phyloP scores from a whole-genome alignment of 2,888 invertebrate genomes.

The Pocota personata region DNA sequence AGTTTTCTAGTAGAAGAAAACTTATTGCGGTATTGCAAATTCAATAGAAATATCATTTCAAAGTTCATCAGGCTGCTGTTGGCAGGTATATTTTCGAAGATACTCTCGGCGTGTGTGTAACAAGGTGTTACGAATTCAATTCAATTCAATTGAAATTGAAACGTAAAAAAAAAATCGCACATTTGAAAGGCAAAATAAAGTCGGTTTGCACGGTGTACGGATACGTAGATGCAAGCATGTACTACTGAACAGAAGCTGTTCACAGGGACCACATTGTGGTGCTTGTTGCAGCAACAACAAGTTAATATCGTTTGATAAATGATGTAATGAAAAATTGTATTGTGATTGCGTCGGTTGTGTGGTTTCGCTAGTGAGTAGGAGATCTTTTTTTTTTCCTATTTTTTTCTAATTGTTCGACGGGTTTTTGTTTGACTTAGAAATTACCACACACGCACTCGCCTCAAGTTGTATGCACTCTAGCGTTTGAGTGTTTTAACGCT shows the following conservation, averaged over 20 bases:
- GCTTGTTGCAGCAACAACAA: constrained; percentile 10
- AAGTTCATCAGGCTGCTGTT: not conserved
- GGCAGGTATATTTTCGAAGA: not conserved
- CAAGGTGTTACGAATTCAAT: not conserved
- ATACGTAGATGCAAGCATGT: no score
- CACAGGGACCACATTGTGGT: not conserved
- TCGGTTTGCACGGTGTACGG: not conserved
- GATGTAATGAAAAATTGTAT: constrained; percentile 53
- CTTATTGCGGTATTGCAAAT: not conserved
- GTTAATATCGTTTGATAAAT: constrained; percentile 39
- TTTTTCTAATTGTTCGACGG: constrained; percentile 18
- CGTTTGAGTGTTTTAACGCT: constrained; percentile 9
- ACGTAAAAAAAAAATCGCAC: not conserved
- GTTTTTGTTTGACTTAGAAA: not conserved
- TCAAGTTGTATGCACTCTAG: not conserved
- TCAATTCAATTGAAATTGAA: constrained; percentile 5
- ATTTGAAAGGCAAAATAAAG: constrained; percentile 1
- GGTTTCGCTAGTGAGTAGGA: constrained; percentile 16
- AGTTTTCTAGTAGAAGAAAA: not conserved
- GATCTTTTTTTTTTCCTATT: constrained; percentile 15
- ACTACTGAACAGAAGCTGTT: constrained; percentile 8
- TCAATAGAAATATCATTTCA: not conserved
- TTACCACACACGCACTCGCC: not conserved
- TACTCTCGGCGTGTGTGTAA: not conserved
- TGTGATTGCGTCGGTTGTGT: constrained; percentile 48